Base-by-base conservation (phyloP, 2,113 vertebrate species). In the Epinephelus fuscoguttatus region DNA sequence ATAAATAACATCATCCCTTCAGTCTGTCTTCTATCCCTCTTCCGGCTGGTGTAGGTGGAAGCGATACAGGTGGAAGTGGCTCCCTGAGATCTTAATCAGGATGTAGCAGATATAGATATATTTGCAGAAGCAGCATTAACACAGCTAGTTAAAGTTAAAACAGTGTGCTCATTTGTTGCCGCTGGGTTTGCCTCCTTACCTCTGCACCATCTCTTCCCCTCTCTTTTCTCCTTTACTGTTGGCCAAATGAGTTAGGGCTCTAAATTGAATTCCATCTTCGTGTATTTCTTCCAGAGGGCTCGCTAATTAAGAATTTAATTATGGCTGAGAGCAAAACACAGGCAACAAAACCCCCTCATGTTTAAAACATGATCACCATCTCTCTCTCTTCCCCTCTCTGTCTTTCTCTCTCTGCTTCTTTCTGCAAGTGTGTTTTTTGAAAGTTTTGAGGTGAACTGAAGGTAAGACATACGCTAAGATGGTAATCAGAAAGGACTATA, bases 271-370 rank as follows among this genome's bases (percentile, higher is more conserved):
- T 89, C 72, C 50, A 68, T 91, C 85, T 86, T 84, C 69, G 78
- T 85, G 81, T 79, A 81, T 93, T 92, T 90, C 83, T 92, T 94
- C 91, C 83, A 84, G 72, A 85, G 88, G 76, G 83, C 84, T 93
- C 14, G 19, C 86, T 94, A 94, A 95, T 96, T 94, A 96, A 91
- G 89, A 94, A 90, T 95, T 92, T 93, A 95, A 95, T 94, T 95
- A 94, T 93, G 82, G 90, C 93, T 93, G 88, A 85, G 85, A 91
- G 92, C 89, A 76, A 92, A 93, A 94, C 86, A 87, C 84, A 86
- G 82, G 84, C 81, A 94, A 92, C 89, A 88, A 91, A 90, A 82
- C 78, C 76, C 13, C 21, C 87, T 93, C 88, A 95, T 95, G 91
- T 95, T 94, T 94, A 84, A 95, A 94, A 94, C 90, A 92, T 91